Percentiles rank a stretch among this genome's conserved stretches.
phyloP scores from a whole-genome alignment of 2,888 invertebrate species.

The Phorcus lineatus region DNA sequence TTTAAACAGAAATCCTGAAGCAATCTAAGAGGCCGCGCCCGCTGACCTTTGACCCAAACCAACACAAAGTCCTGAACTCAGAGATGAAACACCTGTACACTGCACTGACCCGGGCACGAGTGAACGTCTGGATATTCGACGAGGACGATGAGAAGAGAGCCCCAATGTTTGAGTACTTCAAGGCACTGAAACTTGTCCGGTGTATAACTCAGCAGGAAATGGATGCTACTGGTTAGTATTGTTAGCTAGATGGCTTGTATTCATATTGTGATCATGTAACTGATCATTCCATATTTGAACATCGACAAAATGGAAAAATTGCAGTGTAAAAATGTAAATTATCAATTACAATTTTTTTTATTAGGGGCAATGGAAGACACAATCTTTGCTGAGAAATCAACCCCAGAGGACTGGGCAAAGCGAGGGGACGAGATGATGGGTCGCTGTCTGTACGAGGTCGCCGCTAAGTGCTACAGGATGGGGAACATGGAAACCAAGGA shows the following conservation, averaged over 20 bases:
- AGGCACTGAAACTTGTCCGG: slow-evolving; percentile 57
- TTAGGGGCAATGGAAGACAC: slow-evolving; percentile 24
- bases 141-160: slow-evolving; percentile 60
- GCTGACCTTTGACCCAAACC: slow-evolving; percentile 62
- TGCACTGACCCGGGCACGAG: slow-evolving; percentile 66
- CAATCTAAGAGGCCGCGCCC: slow-evolving; percentile 57
- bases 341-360: not conserved
- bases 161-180: slow-evolving; percentile 71
- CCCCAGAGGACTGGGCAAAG: slow-evolving; percentile 57
- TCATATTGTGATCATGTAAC: too few species aligned
- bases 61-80: slow-evolving; percentile 68
- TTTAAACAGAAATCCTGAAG: slow-evolving; percentile 52
- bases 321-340: too few species aligned
- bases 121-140: slow-evolving; percentile 72
- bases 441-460: slow-evolving; percentile 60
- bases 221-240: slow-evolving; percentile 15
- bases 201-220: slow-evolving; percentile 29
- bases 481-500: slow-evolving; percentile 51
- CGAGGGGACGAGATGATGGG: slow-evolving; percentile 64
- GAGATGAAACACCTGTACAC: slow-evolving; percentile 71
- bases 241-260: too few species aligned
- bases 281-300: too few species aligned
- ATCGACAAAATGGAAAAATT: too few species aligned
- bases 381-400: slow-evolving; percentile 66
- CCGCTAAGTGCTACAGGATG: slow-evolving; percentile 66